Base-by-base conservation (phyloP, 2,888 invertebrate genomes). In the Zootermopsis nevadensis region DNA sequence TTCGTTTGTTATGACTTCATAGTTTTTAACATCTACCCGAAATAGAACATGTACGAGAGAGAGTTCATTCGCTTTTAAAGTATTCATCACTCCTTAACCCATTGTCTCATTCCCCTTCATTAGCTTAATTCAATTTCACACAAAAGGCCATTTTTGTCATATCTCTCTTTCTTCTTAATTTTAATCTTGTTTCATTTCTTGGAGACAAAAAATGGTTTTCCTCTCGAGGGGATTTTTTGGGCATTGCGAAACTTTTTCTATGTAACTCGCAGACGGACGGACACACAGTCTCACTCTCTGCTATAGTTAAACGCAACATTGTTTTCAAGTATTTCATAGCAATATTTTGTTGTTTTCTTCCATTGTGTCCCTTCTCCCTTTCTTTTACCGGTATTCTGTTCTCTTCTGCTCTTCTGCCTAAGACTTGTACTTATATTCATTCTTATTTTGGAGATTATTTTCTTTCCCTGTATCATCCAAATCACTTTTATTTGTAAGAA, bases 111-210 rank as follows among this genome's bases (percentile, higher is more conserved):
- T n/a, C 27, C 60, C 27, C 60, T 60, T 60, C 60, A 60, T 60
- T 60, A 60, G 60, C 60, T 24, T 60, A 60, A 60, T 60, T 60
- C n/a, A 60, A 60, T 60, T 60, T 60, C 60, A n/a, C 60, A 60
- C 60, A n/a, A 60, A 60, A 2, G n/a, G 0, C 60, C 6, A 27
- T 60, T 60, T 10, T 27, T 60, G n/a, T 60, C 15, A 48, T 60
- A 6, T 60, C 0, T 60, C 60, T n/a, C 60, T 27, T 12, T 60
- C 60, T 27, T 4, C 15, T n/a, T n/a, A 60, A 27, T 60, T 60
- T 60, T 60, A n/a, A 2, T 60, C 60, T 27, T 60, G 60, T 60
- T 60, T 60, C 15, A 12, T 60, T 27, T n/a, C 55, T 55, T 55
- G 19, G 19, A 55, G 60, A n/a, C 1, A 27, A n/a, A 60, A 60